A percentile compares a stretch with the other conserved stretches of the same genome.
Conservation (phyloP, 2,797 vertebrate species). For the Helicolenus hilgendorfi region DNA sequence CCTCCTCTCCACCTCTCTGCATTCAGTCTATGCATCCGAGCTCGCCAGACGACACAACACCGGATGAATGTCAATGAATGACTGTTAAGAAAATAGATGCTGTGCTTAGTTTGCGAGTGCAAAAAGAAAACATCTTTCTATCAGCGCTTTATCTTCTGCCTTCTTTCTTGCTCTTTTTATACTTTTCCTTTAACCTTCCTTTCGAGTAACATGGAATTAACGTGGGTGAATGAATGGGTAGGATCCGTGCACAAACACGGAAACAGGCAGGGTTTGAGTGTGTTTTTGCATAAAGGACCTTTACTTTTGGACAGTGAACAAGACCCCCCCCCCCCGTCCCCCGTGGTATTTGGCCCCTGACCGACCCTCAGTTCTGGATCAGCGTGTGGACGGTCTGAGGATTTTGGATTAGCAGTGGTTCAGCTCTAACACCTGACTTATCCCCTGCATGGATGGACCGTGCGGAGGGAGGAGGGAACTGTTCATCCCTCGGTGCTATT, state of each 20-base stretch:
- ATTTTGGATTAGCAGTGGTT: conserved; percentile 28
- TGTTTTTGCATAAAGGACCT: conserved; percentile 38
- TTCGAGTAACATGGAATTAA: background rate
- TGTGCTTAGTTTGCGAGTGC: conserved; percentile 59
- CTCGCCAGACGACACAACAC: conserved; percentile 73
- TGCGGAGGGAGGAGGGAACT: conserved; percentile 19
- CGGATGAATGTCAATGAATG: conserved; percentile 84
- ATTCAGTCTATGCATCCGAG: conserved; percentile 87
- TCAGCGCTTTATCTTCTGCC: conserved; percentile 50
- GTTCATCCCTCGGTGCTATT: conserved; percentile 82
- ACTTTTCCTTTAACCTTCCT: conserved; percentile 19
- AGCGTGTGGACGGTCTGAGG: conserved; percentile 20
- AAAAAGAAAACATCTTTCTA: conserved; percentile 52
- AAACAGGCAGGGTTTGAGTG: conserved; percentile 40
- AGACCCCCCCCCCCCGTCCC: background rate
- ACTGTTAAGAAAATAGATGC: conserved; percentile 80
- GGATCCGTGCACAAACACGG: conserved; percentile 45
- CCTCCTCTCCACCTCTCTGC: conserved; percentile 39
- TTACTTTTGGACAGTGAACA: conserved; percentile 30
- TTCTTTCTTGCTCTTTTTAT: conserved; percentile 50
- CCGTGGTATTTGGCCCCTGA: conserved; percentile 8
- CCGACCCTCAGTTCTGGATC: conserved; percentile 26
- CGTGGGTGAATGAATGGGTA: conserved; percentile 32
- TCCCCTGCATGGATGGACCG: conserved; percentile 44
- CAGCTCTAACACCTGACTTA: conserved; percentile 40